Conservation (phyloP, 2,113 vertebrate genomes). For the Nyctibius bracteatus region DNA sequence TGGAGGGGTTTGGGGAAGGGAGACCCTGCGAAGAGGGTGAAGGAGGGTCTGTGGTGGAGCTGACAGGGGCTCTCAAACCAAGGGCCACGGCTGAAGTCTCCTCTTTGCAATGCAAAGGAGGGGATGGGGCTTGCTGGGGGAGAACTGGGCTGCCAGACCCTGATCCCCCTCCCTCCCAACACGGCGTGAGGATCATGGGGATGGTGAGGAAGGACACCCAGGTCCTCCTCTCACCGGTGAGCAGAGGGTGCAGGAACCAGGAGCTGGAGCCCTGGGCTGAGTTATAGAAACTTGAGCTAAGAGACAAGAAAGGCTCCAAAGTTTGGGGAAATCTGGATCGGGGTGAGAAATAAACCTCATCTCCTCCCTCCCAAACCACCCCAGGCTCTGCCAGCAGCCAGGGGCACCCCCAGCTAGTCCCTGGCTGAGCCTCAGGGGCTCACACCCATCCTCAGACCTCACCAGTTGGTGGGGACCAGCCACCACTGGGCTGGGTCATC, state of each 20-base stretch:
- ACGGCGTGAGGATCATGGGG: not conserved
- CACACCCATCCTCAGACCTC: not conserved
- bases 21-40: not conserved
- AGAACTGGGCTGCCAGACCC: not conserved
- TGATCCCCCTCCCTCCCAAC: fast-evolving
- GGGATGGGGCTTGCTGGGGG: not conserved
- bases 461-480: not conserved
- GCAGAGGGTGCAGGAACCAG: not conserved
- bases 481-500: not conserved
- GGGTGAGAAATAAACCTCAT: not conserved
- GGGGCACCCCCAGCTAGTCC: not conserved
- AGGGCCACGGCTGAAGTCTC: not conserved
- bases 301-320: not conserved
- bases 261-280: not conserved
- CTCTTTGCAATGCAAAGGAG: not conserved
- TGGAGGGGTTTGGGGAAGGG: not conserved
- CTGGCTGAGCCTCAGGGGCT: not conserved
- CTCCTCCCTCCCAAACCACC: not conserved
- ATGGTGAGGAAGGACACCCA: not conserved
- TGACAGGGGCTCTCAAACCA: not conserved
- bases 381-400: not conserved
- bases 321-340: not conserved
- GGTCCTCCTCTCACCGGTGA: not conserved
- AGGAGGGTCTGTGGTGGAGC: not conserved
- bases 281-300: not conserved